Evolutionary conservation across 2,113 vertebrate species (phyloP), one percentile per base, ranked within the genome.

Genomic region (Panthera uncia): DNA sequence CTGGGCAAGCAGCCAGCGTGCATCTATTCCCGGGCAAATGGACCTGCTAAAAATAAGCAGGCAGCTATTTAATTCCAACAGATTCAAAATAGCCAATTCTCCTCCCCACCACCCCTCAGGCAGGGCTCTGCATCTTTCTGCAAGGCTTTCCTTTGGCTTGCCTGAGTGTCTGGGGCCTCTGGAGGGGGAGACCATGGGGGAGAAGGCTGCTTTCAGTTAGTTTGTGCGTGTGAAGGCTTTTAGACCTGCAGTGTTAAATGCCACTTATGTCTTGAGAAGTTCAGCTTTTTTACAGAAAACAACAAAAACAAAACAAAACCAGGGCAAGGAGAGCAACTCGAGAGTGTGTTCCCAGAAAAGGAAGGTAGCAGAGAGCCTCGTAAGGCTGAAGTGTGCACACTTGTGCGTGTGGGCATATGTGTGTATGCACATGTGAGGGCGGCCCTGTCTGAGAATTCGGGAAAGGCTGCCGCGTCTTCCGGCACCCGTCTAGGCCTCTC

Each of bases 1-100:
- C 68, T 71, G 96, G 97, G 97, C 94, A 73, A 1, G 21, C 38
- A 38, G 95, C 97, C 97, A 98, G 78, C 2, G 0, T 38, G 86
- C 71, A 33, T 96, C 94, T 93, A 94, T 94, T 97, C 78, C 63
- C 5, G 23, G 93, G 96, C 93, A 98, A 97, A 96, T 91, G 96
- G 93, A 66, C 96, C 82, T 97, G 91, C 98, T 98, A 98, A 98
- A 98, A 98, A 98, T 98, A 98, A 98, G 63, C 97, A 83, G 84
- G 84, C 94, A 93, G 94, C 61, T 57, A 83, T 96, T 95, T 96
- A 85, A 94, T 98, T 94, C 97, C 92, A 83, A 11, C 95, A 95
- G 95, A 94, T 97, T 96, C 81, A 97, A 92, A 96, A 97, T 80
- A 97, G 96, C 96, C 19, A 25, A 57, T 50, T 57, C 78, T 93